phyloP scores from a whole-genome alignment of 2,888 invertebrate species.

The Embidobia sp. region DNA sequence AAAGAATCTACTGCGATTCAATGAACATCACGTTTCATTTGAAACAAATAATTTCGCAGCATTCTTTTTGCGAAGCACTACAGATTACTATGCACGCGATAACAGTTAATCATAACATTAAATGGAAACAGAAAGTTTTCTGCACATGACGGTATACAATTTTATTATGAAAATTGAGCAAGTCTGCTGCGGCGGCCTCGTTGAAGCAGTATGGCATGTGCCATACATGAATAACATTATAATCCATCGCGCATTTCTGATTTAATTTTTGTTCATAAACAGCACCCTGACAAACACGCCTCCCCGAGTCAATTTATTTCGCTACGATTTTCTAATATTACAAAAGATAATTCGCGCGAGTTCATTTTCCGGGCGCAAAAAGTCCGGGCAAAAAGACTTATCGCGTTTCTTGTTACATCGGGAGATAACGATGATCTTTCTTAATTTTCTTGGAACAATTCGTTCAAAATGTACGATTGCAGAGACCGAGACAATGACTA shows the following conservation, averaged over 20 bases:
- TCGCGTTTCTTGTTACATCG: neutral
- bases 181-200: constrained; percentile 9
- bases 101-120: constrained; percentile 3
- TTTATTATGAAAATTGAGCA: constrained; percentile 35
- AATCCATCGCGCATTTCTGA: constrained; percentile 1
- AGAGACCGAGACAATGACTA: constrained; percentile 15
- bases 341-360: no score
- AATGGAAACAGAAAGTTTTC: constrained; percentile 13
- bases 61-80: no score
- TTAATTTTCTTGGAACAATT: constrained; percentile 28
- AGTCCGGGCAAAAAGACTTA: no score
- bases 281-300: neutral
- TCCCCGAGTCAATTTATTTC: neutral
- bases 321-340: no score
- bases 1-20: no score
- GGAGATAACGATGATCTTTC: neutral
- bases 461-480: constrained; percentile 22
- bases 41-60: no score
- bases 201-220: constrained; percentile 24
- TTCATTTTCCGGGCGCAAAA: no score
- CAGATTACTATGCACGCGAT: neutral
- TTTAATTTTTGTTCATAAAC: neutral
- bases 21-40: no score
- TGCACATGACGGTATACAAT: constrained; percentile 19
- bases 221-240: constrained; percentile 31